Percentiles rank a stretch among this genome's conserved stretches.
phyloP scores from a whole-genome alignment of 2,797 vertebrate genomes.

The Coregonus ussuriensis region DNA sequence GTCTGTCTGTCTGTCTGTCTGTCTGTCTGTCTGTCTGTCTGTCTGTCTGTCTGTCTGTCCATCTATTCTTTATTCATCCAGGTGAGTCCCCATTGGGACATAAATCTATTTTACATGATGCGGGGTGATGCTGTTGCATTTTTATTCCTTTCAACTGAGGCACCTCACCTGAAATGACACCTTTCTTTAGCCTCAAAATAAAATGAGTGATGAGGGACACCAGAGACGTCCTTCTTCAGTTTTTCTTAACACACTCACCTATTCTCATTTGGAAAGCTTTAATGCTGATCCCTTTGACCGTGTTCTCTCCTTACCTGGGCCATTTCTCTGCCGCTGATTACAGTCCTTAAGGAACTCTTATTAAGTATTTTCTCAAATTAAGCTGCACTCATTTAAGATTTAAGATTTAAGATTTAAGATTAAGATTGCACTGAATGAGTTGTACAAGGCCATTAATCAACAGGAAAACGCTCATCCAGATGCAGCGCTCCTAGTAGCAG shows the following conservation, averaged over 20 bases:
- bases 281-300: slow-evolving; percentile 56
- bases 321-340: slow-evolving; percentile 69
- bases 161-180: neutral
- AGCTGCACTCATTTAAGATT: slow-evolving; percentile 66
- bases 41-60: too few species aligned
- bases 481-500: too few species aligned
- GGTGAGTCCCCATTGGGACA: too few species aligned
- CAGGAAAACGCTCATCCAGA: too few species aligned
- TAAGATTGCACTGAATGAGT: too few species aligned
- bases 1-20: too few species aligned
- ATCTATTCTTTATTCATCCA: too few species aligned
- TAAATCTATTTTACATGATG: neutral
- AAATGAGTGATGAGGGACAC: neutral
- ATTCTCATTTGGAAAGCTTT: slow-evolving; percentile 37
- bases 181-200: slow-evolving; percentile 6
- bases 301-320: slow-evolving; percentile 66
- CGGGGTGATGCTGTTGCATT: neutral
- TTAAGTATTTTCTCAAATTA: slow-evolving; percentile 77
- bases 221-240: neutral
- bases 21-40: too few species aligned
- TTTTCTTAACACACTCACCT: slow-evolving; percentile 25
- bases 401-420: too few species aligned
- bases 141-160: neutral
- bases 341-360: slow-evolving; percentile 72
- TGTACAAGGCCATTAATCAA: too few species aligned